Percentiles rank a stretch among this genome's conserved stretches.
Evolutionary conservation across 2,797 vertebrate species (phyloP).

Genomic region (Notamacropus eugenii): DNA sequence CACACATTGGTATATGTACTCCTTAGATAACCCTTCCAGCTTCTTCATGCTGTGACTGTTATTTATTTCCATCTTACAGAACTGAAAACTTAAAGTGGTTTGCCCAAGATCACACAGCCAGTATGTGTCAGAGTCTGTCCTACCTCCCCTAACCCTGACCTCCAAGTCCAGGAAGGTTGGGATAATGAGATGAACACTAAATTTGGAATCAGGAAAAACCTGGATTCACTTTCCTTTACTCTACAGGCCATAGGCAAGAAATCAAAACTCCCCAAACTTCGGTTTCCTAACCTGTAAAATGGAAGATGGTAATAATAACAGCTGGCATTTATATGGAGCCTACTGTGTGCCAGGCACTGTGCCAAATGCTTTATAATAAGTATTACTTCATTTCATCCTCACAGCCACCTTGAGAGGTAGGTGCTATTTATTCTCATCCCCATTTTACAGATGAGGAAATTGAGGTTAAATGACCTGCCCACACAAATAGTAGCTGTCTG

Average conservation of each 20-base stretch:
- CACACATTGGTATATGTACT: neutral
- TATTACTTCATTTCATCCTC: neutral
- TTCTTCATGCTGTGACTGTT: neutral
- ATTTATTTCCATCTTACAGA: neutral
- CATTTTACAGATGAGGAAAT: neutral
- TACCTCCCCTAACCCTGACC: neutral
- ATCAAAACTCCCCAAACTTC: neutral
- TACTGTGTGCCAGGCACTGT: neutral
- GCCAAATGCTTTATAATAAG: neutral
- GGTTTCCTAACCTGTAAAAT: neutral
- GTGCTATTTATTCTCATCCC: neutral
- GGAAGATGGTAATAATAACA: neutral
- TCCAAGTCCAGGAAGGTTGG: neutral
- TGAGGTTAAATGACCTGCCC: neutral
- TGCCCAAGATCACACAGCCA: neutral
- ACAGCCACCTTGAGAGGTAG: neutral
- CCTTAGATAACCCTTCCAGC: neutral
- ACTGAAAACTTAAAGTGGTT: neutral
- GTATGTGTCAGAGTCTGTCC: neutral
- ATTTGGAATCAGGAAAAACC: neutral
- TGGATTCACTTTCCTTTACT: neutral
- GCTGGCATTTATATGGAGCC: neutral
- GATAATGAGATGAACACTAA: neutral
- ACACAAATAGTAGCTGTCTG: neutral
- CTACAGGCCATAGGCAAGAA: neutral